These are phyloP conservation scores for Pedionomus torquatus DNA, from an alignment of 2,113 vertebrate genomes.

Conservation along the genomic window DNA sequence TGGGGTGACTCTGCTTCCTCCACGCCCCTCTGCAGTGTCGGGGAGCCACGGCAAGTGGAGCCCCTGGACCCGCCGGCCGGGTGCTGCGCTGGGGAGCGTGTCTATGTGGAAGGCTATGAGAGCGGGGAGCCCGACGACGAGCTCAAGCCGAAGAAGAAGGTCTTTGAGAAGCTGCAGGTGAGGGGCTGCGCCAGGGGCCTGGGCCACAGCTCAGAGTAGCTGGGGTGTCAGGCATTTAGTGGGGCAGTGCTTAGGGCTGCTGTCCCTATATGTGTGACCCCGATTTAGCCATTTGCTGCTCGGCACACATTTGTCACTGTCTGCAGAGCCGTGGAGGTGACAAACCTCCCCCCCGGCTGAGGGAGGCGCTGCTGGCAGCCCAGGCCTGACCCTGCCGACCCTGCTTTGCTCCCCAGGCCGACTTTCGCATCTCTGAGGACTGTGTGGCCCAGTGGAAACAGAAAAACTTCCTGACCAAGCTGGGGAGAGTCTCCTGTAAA, in stretches of 20 bases:
- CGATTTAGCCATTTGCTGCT: rapidly evolving
- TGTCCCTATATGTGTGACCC: background rate
- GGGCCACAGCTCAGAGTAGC: background rate
- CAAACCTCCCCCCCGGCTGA: background rate
- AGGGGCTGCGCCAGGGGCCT: rapidly evolving
- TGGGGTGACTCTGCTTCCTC: background rate
- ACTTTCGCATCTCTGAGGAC: constrained; percentile 86
- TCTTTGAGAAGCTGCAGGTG: constrained; percentile 98
- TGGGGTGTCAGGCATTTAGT: background rate
- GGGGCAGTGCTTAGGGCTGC: too few relatives aligned
- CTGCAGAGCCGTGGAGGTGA: background rate
- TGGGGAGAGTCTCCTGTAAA: constrained; percentile 90
- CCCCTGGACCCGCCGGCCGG: constrained; percentile 89
- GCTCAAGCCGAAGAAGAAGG: constrained; percentile 96
- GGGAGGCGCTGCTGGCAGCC: rapidly evolving
- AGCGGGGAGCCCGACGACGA: constrained; percentile 84
- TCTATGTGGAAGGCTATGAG: constrained; percentile 91
- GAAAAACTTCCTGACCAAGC: constrained; percentile 89
- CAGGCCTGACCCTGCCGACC: background rate
- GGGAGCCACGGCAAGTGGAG: constrained; percentile 84
- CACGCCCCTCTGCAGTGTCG: constrained; percentile 72
- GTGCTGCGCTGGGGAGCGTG: constrained; percentile 85
- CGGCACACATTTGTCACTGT: rapidly evolving
- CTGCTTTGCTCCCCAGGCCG: constrained; percentile 74
- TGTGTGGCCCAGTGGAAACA: constrained; percentile 91